Evolutionary conservation across 2,888 invertebrate species (phyloP).

Genomic region (Eudasyphora cyanicolor): DNA sequence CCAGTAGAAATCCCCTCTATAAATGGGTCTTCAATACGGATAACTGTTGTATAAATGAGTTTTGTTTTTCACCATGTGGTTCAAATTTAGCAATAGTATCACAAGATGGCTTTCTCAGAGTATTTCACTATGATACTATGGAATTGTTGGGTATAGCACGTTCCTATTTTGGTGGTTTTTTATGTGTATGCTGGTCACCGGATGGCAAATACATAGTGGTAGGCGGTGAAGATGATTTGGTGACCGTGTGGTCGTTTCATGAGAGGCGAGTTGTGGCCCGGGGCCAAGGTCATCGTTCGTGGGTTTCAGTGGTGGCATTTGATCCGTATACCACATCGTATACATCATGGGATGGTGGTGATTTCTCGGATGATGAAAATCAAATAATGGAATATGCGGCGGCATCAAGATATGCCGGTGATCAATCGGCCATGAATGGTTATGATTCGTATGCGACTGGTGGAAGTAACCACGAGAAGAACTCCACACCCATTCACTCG

Average conservation of each 20-base stretch:
- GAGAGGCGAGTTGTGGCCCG: slow-evolving; percentile 97
- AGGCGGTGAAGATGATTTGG: slow-evolving; percentile 99
- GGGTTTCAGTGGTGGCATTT: slow-evolving; percentile 98
- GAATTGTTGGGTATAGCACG: slow-evolving; percentile 95
- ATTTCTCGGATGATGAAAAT: slow-evolving; percentile 83
- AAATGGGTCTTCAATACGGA: slow-evolving; percentile 92
- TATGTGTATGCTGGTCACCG: slow-evolving; percentile 99
- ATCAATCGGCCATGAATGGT: slow-evolving; percentile 71
- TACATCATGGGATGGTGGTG: slow-evolving; percentile 82
- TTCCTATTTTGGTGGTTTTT: slow-evolving; percentile 98
- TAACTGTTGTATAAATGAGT: slow-evolving; percentile 94
- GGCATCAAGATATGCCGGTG: slow-evolving; percentile 58
- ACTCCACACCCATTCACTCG: slow-evolving; percentile 75
- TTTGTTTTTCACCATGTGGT: slow-evolving; percentile 97
- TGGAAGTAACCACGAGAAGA: slow-evolving; percentile 71
- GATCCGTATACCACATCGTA: slow-evolving; percentile 91
- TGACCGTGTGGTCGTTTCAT: slow-evolving; percentile 97
- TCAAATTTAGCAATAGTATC: slow-evolving; percentile 96
- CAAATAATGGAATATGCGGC: slow-evolving; percentile 77
- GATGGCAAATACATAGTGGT: slow-evolving; percentile 97
- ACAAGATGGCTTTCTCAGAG: slow-evolving; percentile 95
- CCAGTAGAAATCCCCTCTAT: slow-evolving; percentile 96
- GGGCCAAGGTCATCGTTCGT: slow-evolving; percentile 98
- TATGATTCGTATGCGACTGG: slow-evolving; percentile 69
- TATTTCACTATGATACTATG: slow-evolving; percentile 98